Conservation (phyloP, 2,888 invertebrate species). For the Lasioglossum morio region DNA sequence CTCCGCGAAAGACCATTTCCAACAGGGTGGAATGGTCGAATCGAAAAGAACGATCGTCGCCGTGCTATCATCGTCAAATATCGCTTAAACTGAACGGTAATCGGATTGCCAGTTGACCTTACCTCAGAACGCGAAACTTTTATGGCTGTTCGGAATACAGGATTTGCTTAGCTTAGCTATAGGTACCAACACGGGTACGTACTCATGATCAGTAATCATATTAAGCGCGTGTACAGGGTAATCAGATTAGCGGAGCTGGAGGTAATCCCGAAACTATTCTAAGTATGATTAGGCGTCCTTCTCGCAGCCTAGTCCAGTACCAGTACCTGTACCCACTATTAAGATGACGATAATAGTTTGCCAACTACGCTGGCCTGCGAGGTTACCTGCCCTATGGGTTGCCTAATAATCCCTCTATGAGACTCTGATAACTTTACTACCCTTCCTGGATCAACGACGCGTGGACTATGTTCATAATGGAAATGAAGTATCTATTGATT, state of each 20-base stretch:
- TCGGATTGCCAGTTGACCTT: slow-evolving; percentile 77
- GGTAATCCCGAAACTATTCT: slow-evolving; percentile 85
- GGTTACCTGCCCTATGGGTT: slow-evolving; percentile 84
- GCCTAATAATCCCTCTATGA: slow-evolving; percentile 84
- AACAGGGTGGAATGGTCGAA: background rate
- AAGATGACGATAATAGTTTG: slow-evolving; percentile 85
- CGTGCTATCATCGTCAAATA: slow-evolving; percentile 62
- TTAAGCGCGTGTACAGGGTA: slow-evolving; percentile 84
- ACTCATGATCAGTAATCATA: slow-evolving; percentile 85
- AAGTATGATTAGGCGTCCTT: slow-evolving; percentile 85
- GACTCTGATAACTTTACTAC: slow-evolving; percentile 83
- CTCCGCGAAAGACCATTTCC: background rate
- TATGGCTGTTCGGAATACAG: slow-evolving; percentile 79
- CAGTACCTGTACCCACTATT: slow-evolving; percentile 81
- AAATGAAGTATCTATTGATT: slow-evolving; percentile 73
- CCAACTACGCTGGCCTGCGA: slow-evolving; percentile 83
- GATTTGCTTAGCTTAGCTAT: slow-evolving; percentile 81
- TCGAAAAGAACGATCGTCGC: slow-evolving; percentile 5
- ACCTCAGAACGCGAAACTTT: slow-evolving; percentile 80
- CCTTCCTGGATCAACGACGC: slow-evolving; percentile 75
- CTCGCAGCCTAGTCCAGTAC: slow-evolving; percentile 80
- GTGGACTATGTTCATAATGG: slow-evolving; percentile 73
- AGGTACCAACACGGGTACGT: slow-evolving; percentile 80
- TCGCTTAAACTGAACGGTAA: slow-evolving; percentile 70
- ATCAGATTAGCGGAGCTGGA: slow-evolving; percentile 84